These are phyloP conservation scores for Phymorhynchus buccinoides DNA, from an alignment of 1,140 invertebrate genomes.

Conservation along the genomic window DNA sequence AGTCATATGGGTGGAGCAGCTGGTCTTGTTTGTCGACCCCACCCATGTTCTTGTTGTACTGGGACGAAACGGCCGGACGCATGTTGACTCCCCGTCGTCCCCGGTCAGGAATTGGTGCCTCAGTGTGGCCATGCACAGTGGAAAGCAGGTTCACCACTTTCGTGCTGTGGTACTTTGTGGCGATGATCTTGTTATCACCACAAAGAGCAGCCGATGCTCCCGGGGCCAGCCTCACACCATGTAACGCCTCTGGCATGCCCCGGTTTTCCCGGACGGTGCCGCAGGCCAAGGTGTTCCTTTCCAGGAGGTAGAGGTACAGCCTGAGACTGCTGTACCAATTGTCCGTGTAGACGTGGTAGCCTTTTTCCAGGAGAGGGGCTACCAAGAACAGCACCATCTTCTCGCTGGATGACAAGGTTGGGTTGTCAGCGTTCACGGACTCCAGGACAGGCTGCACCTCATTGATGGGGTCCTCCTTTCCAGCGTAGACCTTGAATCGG, in stretches of 20 bases:
- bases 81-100: neutral
- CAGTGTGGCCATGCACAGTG: constrained; percentile 35
- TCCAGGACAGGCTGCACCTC: constrained; percentile 35
- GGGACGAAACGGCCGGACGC: neutral
- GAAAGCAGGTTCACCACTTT: constrained; percentile 38
- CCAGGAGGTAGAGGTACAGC: constrained; percentile 13
- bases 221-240: neutral
- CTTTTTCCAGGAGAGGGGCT: constrained; percentile 24
- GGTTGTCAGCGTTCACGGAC: neutral
- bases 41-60: constrained; percentile 42
- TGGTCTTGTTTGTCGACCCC: constrained; percentile 41
- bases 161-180: constrained; percentile 40
- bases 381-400: constrained; percentile 34
- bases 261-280: constrained; percentile 14
- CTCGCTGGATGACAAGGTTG: neutral
- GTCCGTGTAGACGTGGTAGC: constrained; percentile 37
- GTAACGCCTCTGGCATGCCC: neutral
- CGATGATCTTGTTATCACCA: constrained; percentile 34
- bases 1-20: constrained; percentile 39
- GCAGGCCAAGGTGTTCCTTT: constrained; percentile 27
- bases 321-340: constrained; percentile 38
- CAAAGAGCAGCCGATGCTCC: constrained; percentile 27
- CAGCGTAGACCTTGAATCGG: constrained; percentile 39
- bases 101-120: constrained; percentile 5
- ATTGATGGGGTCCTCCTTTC: constrained; percentile 35